Conservation (phyloP, 2,797 vertebrate species). For the Epinephelus malabaricus region DNA sequence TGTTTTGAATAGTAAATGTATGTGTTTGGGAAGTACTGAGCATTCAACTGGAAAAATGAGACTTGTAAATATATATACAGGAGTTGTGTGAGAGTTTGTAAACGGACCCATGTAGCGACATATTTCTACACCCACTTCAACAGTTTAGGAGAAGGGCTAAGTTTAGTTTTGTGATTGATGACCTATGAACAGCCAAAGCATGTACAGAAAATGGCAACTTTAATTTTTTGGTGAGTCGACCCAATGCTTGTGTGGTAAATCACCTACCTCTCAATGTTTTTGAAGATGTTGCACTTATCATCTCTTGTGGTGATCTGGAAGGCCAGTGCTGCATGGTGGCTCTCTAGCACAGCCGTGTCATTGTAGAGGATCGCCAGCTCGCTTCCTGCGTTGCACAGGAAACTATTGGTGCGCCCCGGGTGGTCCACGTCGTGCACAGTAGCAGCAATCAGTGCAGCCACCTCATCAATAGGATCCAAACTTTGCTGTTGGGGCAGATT, state of each 20-base stretch:
- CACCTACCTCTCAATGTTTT: constrained; percentile 94
- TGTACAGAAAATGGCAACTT: neutral
- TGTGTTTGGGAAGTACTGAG: no score
- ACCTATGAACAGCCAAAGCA: neutral
- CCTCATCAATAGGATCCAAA: constrained; percentile 93
- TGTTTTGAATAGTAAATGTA: no score
- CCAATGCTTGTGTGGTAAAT: neutral
- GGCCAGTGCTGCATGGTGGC: constrained; percentile 94
- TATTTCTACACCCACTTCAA: neutral
- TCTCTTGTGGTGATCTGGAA: constrained; percentile 95
- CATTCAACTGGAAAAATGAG: no score
- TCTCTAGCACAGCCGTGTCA: constrained; percentile 95
- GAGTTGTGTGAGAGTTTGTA: no score
- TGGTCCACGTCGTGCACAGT: constrained; percentile 96
- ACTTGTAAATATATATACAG: no score
- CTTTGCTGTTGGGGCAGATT: constrained; percentile 88
- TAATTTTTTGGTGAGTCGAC: neutral
- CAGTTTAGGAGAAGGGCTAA: neutral
- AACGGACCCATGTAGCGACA: neutral
- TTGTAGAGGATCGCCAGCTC: constrained; percentile 96
- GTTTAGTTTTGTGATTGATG: neutral
- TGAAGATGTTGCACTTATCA: constrained; percentile 97
- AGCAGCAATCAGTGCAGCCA: constrained; percentile 95
- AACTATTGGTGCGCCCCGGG: constrained; percentile 96
- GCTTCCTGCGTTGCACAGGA: constrained; percentile 96